Base-by-base conservation (phyloP, 2,888 invertebrate species). In the Hirtodrosophila duncani region DNA sequence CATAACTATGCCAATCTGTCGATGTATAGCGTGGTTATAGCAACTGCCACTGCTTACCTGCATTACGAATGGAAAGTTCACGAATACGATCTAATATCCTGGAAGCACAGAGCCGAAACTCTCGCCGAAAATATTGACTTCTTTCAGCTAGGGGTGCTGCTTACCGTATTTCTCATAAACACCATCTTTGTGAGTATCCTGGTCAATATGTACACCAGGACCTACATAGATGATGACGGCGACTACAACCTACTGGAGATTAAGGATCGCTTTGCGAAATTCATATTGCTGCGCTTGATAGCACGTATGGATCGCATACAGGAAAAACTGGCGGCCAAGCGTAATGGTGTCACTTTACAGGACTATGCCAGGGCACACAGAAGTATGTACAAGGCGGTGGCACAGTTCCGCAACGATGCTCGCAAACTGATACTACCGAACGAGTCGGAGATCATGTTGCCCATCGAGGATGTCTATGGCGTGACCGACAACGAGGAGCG, bases 251-350 rank as follows among this genome's bases (percentile, higher is more conserved):
- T 75, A 43, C 30, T 71, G 41, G 83, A 86, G 60, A 81, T 85
- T 11, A 85, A 83, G 67, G 83, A 86, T 53, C 84, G 85, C n/a
- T 86, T 84, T 53, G 75, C 81, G 0, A 83, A 85, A 6, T 86
- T 78, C 42, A 64, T 86, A 0, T 70, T 86, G 37, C 52, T 85
- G 29, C 84, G 85, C 3, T 51, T 86, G 11, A 64, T 86, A 3
- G 70, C 82, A 0, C 82, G 83, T 0, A 79, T 86, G 14, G 85
- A 75, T 38, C 68, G 67, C 36, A 83, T 85, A 1, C 84, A 85
- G 50, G 46, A 63, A 21, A 84, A 83, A 6, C 63, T 82, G 33
- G 33, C 68, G 0, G 59, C 64, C 1, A 75, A 64, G 8, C 55
- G 59, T 0, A 79, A 67, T 14, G 9, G 9, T 0, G 46, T 80